Evolutionary conservation across 1,140 invertebrate species (phyloP), one percentile per base, ranked within the genome.

Genomic region (Lutraria rhynchaena): DNA sequence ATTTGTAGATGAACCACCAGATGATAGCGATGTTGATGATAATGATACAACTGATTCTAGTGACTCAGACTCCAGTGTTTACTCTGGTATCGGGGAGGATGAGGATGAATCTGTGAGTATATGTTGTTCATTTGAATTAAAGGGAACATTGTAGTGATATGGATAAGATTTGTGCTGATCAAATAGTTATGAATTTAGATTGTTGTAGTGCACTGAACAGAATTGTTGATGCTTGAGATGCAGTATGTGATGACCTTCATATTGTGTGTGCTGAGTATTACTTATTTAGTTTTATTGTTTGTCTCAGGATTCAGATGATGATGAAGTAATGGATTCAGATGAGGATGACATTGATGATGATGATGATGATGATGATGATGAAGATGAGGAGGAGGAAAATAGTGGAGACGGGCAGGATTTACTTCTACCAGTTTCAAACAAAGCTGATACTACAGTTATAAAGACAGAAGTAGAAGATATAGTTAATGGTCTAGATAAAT

Each of bases 41-140:
- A 35, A 27, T 61, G 60, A 81, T 9, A 58, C 53, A 58, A 55
- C 35, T 51, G 86, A 87, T 60, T 58, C 76, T 33, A 87, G 86
- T 15, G 91, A 92, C 51, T 89, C 89, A 15, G 90, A 91, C 70
- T 90, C 90, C 1, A 92, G 91, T 85, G 88, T 86, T 1, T 92
- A 92, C 82, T 92, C 91, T 13, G 91, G 87, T 19, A 51, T 92
- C 44, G 90, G 90, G 57, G 90, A 92, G 70, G 90, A 90, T 2
- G 77, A 81, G 58, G 76, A 67, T 41, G 77, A 65, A 9, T 37
- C 46, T 57, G 24, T n/a, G n/a, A n/a, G n/a, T n/a, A n/a, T n/a
- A n/a, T 70, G 29, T 37, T 51, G 44, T 27, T 22, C 53, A 33
- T 13, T 3, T 29, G 17, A 19, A 35, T 15, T 44, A n/a, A 2